Evolutionary conservation across 2,888 invertebrate species (phyloP).

Genomic region (Iselma pallidipennis): DNA sequence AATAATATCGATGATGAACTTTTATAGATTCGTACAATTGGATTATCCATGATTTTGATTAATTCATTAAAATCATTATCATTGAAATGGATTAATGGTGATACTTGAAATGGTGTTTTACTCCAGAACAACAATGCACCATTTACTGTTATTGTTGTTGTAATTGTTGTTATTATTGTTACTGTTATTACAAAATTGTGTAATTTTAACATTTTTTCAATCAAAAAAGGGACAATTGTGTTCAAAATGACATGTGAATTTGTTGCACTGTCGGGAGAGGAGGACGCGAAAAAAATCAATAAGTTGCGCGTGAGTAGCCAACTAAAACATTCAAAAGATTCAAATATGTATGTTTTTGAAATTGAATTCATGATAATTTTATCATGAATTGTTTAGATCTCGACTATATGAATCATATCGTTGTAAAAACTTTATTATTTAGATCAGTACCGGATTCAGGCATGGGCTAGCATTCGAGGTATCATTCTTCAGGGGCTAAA

Average conservation of each 20-base stretch:
- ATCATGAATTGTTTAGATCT: not conserved
- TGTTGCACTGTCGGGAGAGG: not conserved
- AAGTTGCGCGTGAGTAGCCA: not conserved
- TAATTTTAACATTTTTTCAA: not conserved
- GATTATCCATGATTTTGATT: conserved; percentile 40
- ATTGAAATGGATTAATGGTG: conserved; percentile 48
- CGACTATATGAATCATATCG: not conserved
- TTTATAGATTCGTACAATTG: conserved; percentile 46
- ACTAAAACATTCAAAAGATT: not conserved
- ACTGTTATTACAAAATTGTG: not conserved
- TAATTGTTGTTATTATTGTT: conserved; percentile 7
- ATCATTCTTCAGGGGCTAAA: too few species aligned
- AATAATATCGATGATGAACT: conserved; percentile 37
- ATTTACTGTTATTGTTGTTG: conserved; percentile 20
- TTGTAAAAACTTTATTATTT: too few species aligned
- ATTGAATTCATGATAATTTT: not conserved
- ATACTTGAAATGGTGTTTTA: conserved; percentile 44
- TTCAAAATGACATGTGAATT: not conserved
- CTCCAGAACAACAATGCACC: conserved; percentile 43
- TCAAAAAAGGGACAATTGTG: too few species aligned
- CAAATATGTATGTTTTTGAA: too few species aligned
- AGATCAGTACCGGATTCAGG: too few species aligned
- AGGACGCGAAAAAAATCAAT: conserved; percentile 1
- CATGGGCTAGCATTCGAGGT: too few species aligned
- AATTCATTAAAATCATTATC: conserved; percentile 45